Evolutionary conservation across 2,113 vertebrate genomes (phyloP).

Genomic region (Gorsachius goisagi): DNA sequence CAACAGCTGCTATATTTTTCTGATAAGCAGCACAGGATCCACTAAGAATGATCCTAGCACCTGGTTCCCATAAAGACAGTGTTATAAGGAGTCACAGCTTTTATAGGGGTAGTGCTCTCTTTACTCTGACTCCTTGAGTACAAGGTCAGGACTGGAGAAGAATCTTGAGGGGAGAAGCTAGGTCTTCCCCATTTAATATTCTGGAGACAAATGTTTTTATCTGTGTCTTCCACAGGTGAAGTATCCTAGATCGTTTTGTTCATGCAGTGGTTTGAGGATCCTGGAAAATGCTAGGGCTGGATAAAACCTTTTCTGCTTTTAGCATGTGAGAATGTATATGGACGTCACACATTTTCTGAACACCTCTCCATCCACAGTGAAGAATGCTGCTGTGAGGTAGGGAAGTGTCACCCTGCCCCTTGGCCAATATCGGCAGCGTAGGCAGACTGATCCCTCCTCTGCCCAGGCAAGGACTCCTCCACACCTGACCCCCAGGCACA

Average conservation of each 20-base stretch:
- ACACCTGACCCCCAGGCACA: not conserved
- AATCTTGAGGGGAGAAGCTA: not conserved
- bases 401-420: not conserved
- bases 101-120: fast-evolving
- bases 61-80: not conserved
- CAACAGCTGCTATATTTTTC: not conserved
- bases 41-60: not conserved
- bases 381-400: not conserved
- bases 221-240: not conserved
- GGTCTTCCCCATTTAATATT: not conserved
- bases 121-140: not conserved
- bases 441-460: not conserved
- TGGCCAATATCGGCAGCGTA: fast-evolving
- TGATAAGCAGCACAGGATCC: not conserved
- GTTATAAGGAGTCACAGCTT: not conserved
- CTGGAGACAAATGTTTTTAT: not conserved
- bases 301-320: not conserved
- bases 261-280: not conserved
- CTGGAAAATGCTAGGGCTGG: not conserved
- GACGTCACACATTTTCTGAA: not conserved
- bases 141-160: not conserved
- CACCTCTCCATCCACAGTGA: not conserved
- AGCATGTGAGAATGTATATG: not conserved
- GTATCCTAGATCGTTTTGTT: not conserved
- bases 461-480: not conserved